Evolutionary conservation across 2,797 vertebrate genomes (phyloP).

Genomic region (Setipinna tenuifilis): DNA sequence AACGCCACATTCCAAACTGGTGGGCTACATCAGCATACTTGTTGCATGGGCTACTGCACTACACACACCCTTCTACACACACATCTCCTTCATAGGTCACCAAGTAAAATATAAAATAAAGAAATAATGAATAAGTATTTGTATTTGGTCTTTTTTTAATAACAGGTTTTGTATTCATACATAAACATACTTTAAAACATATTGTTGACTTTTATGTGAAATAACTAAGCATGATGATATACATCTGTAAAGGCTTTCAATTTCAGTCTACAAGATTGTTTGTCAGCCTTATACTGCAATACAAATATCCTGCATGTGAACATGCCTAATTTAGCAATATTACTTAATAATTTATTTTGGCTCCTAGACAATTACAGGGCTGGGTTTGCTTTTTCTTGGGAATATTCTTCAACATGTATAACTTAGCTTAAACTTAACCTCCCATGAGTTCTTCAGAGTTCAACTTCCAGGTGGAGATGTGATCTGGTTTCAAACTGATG

Average conservation of each 20-base stretch:
- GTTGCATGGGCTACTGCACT: constrained; percentile 15
- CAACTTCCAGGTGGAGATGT: background rate
- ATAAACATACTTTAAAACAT: constrained; percentile 27
- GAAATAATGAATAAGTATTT: constrained; percentile 35
- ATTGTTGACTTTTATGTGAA: background rate
- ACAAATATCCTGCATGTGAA: background rate
- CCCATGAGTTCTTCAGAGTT: background rate
- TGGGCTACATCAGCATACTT: background rate
- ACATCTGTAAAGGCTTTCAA: background rate
- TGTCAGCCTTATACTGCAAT: background rate
- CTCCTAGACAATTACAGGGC: background rate
- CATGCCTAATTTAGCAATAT: background rate
- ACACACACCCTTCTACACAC: background rate
- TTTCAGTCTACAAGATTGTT: background rate
- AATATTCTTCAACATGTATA: background rate
- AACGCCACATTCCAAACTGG: constrained; percentile 32
- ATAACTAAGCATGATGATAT: background rate
- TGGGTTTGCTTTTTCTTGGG: background rate
- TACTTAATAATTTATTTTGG: background rate
- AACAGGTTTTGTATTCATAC: background rate
- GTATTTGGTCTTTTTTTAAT: background rate
- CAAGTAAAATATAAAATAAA: constrained; percentile 29
- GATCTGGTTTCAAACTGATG: background rate
- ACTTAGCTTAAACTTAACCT: background rate
- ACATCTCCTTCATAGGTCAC: background rate